phyloP scores from a whole-genome alignment of 1,140 invertebrate species.

The Marisa cornuarietis region DNA sequence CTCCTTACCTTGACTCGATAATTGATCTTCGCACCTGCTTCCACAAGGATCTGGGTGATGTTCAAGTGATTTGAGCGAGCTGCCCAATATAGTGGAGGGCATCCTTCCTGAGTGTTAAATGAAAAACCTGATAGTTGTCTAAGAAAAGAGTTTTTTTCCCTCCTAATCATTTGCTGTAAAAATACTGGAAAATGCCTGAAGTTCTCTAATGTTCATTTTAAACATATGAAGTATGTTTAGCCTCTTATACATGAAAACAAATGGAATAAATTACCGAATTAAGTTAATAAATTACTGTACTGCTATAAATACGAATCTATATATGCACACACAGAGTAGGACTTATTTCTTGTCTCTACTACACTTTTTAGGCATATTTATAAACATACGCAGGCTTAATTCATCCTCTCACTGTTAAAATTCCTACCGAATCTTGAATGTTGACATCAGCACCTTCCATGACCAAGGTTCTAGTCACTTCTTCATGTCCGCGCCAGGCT shows the following conservation, averaged over 20 bases:
- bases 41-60: conserved; percentile 84
- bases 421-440: conserved; percentile 66
- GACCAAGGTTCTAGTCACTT: conserved; percentile 83
- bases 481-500: conserved; percentile 67
- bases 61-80: conserved; percentile 67
- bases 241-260: no score
- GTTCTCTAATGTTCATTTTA: no score
- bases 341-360: no score
- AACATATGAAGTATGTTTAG: no score
- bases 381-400: background rate
- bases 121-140: background rate
- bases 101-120: conserved; percentile 66
- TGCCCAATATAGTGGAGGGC: conserved; percentile 70
- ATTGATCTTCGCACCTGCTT: conserved; percentile 93
- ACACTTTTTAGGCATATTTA: background rate
- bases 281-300: no score
- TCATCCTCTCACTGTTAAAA: background rate
- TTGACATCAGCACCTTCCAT: conserved; percentile 96
- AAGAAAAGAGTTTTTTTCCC: background rate
- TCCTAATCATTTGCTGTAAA: no score
- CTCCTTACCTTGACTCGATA: conserved; percentile 62
- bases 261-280: no score
- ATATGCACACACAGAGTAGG: no score
- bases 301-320: no score
- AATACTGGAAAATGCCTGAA: no score